Conservation (phyloP, 2,797 vertebrate species). For the Paramormyrops hopkinsi region DNA sequence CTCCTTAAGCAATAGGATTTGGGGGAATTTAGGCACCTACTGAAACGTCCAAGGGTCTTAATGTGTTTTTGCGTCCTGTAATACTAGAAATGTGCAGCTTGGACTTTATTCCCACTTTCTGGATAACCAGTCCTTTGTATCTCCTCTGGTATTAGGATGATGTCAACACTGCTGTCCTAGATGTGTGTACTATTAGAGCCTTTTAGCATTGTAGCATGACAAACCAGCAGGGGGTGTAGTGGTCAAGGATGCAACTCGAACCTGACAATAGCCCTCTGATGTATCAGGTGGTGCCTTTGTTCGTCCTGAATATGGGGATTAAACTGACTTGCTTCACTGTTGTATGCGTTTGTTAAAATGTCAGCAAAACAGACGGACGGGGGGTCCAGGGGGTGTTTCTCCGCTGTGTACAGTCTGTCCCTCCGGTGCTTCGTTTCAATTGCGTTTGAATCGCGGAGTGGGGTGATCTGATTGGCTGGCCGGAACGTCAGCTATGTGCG, state of each 20-base stretch:
- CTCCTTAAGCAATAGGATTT: background rate
- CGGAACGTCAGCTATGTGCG: background rate
- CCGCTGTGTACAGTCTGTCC: background rate
- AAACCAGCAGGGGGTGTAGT: background rate
- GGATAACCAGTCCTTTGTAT: background rate
- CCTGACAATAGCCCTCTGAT: background rate
- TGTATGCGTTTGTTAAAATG: background rate
- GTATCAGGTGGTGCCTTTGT: background rate
- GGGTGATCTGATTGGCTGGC: constrained; percentile 7
- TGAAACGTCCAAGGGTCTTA: background rate
- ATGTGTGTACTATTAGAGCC: background rate
- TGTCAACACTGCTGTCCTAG: background rate
- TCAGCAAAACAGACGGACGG: background rate
- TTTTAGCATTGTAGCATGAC: background rate
- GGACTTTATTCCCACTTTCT: background rate
- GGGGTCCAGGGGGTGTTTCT: background rate
- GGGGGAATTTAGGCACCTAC: background rate
- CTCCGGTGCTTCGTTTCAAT: background rate
- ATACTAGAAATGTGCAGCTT: background rate
- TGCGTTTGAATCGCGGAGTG: background rate
- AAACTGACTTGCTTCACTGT: background rate
- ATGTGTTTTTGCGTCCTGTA: background rate
- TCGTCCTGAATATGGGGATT: background rate
- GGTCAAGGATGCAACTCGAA: background rate
- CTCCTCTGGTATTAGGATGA: background rate